A percentile compares a stretch with the other conserved stretches of the same genome.
These are phyloP conservation scores for Chitala chitala DNA, from an alignment of 2,113 vertebrate genomes.

Conservation along the genomic window DNA sequence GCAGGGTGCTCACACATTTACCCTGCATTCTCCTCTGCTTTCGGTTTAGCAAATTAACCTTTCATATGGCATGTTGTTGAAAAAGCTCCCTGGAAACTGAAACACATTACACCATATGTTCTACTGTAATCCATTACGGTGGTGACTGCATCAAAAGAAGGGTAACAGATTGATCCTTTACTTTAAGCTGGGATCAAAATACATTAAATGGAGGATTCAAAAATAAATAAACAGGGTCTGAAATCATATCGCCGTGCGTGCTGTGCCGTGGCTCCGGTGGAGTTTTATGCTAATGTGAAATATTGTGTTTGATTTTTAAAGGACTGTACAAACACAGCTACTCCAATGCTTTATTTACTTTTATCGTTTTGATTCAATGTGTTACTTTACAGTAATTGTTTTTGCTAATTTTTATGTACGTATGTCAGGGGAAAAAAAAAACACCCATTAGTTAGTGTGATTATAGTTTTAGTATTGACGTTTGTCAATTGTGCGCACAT, in stretches of 20 bases:
- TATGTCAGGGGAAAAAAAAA: neutral
- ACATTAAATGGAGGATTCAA: slow-evolving; percentile 37
- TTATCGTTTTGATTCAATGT: slow-evolving; percentile 15
- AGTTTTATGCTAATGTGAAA: neutral
- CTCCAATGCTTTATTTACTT: neutral
- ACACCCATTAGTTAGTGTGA: slow-evolving; percentile 16
- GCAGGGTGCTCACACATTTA: slow-evolving; percentile 26
- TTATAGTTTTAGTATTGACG: slow-evolving; percentile 18
- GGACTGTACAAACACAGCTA: neutral
- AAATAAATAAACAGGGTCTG: slow-evolving; percentile 42
- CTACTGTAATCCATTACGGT: slow-evolving; percentile 43
- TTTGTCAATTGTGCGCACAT: slow-evolving; percentile 31
- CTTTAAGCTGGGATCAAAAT: slow-evolving; percentile 36
- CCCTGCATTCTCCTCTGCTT: slow-evolving; percentile 35
- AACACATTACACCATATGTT: slow-evolving; percentile 44
- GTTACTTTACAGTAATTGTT: neutral
- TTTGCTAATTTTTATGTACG: neutral
- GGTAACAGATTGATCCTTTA: slow-evolving; percentile 42
- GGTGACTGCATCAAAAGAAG: slow-evolving; percentile 43
- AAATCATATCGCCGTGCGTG: slow-evolving; percentile 32
- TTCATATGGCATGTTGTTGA: slow-evolving; percentile 45
- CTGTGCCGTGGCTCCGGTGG: neutral
- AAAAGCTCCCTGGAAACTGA: slow-evolving; percentile 38
- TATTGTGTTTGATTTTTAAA: slow-evolving; percentile 8
- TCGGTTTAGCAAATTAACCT: slow-evolving; percentile 38